A percentile compares a stretch with the other conserved stretches of the same genome.
phyloP scores from a whole-genome alignment of 2,888 invertebrate species.

The Salticus scenicus region DNA sequence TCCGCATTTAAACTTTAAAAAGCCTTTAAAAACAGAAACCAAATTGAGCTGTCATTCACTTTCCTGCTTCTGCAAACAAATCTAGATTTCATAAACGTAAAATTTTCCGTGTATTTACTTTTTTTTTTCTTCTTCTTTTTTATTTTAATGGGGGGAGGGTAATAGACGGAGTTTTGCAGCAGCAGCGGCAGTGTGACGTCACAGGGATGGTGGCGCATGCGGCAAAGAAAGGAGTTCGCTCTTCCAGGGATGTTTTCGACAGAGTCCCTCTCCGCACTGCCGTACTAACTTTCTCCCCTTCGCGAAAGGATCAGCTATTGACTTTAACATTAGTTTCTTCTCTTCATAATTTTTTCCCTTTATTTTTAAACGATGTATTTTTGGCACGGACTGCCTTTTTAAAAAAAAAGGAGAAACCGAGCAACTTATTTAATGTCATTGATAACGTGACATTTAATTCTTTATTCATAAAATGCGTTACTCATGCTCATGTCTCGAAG shows the following conservation, averaged over 20 bases:
- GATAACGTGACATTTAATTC: neutral
- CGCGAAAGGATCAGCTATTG: constrained; percentile 59
- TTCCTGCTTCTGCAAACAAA: neutral
- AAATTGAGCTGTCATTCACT: too few relatives aligned
- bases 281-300: constrained; percentile 56
- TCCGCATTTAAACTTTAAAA: too few relatives aligned
- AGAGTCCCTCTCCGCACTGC: constrained; percentile 37
- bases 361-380: neutral
- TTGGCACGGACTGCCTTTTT: neutral
- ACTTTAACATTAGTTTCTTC: constrained; percentile 62
- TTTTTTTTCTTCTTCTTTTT: neutral
- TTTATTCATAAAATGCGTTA: too few relatives aligned
- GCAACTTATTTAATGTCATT: neutral
- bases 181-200: constrained; percentile 18
- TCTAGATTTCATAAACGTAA: neutral
- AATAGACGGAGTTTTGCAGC: neutral
- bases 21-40: too few relatives aligned
- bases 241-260: neutral
- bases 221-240: constrained; percentile 13
- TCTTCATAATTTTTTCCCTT: neutral
- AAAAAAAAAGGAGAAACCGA: too few relatives aligned
- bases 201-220: constrained; percentile 20
- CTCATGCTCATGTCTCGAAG: too few relatives aligned
- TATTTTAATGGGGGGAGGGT: neutral
- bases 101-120: neutral